Percentiles rank a stretch among this genome's conserved stretches.
These are phyloP conservation scores for Neogale vison DNA, from an alignment of 2,113 vertebrate species.

Conservation along the genomic window DNA sequence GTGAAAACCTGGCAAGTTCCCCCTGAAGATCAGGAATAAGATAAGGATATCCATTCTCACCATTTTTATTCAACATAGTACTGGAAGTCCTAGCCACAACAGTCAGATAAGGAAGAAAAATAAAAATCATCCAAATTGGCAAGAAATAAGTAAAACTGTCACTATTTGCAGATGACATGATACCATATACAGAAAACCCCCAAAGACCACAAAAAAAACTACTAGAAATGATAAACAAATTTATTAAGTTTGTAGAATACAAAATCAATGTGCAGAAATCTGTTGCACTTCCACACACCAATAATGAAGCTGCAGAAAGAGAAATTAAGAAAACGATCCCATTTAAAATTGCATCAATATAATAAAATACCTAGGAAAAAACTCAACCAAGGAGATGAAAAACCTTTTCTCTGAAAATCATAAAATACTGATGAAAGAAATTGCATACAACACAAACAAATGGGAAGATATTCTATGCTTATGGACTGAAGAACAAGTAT, in stretches of 20 bases:
- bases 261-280: neutral
- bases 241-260: neutral
- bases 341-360: neutral
- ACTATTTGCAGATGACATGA: neutral
- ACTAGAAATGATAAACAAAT: neutral
- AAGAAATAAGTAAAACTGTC: neutral
- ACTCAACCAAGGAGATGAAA: neutral
- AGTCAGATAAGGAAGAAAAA: neutral
- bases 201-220: neutral
- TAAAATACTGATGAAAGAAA: neutral
- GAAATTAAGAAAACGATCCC: neutral
- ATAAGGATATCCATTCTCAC: neutral
- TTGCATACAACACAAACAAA: neutral
- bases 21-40: neutral
- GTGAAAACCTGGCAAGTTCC: neutral
- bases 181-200: neutral
- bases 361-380: neutral
- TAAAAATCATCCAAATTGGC: neutral
- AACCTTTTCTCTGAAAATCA: neutral
- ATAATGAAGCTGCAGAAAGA: neutral
- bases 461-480: neutral
- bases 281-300: neutral
- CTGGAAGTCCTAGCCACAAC: neutral
- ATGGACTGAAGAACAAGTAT: neutral
- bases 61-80: neutral